A percentile compares a stretch with the other conserved stretches of the same genome.
Conservation (phyloP, 1,140 invertebrate species). For the Paralvinella palmiformis region DNA sequence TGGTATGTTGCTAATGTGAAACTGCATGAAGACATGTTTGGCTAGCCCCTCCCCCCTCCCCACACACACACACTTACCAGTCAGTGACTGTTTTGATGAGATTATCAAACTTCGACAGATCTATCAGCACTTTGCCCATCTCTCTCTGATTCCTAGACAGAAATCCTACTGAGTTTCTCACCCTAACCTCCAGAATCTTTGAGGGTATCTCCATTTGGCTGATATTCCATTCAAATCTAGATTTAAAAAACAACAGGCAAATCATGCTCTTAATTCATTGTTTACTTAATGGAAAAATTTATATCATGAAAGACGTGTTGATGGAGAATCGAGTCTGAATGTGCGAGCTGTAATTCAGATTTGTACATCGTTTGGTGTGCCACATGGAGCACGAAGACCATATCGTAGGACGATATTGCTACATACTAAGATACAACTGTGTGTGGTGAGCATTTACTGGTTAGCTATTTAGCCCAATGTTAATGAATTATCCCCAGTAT, state of each 20-base stretch:
- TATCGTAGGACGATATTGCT: not conserved
- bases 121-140: conserved; percentile 35
- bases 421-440: not conserved
- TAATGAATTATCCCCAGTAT: too few species aligned
- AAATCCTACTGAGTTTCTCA: conserved; percentile 40
- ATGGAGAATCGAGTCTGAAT: not conserved
- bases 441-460: too few species aligned
- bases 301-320: not conserved
- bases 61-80: conserved; percentile 33
- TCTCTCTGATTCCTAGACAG: conserved; percentile 38
- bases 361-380: not conserved
- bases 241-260: conserved; percentile 10
- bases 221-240: conserved; percentile 44
- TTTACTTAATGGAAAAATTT: not conserved
- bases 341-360: not conserved
- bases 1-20: too few species aligned
- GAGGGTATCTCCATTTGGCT: conserved; percentile 27
- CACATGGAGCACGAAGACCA: not conserved
- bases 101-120: conserved; percentile 34
- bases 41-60: too few species aligned
- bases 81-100: conserved; percentile 35
- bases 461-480: too few species aligned
- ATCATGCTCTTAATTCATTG: conserved; percentile 1
- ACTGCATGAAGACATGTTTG: too few species aligned
- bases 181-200: conserved; percentile 33